These are phyloP conservation scores for Perca flavescens DNA, from an alignment of 2,113 vertebrate species.

Conservation along the genomic window DNA sequence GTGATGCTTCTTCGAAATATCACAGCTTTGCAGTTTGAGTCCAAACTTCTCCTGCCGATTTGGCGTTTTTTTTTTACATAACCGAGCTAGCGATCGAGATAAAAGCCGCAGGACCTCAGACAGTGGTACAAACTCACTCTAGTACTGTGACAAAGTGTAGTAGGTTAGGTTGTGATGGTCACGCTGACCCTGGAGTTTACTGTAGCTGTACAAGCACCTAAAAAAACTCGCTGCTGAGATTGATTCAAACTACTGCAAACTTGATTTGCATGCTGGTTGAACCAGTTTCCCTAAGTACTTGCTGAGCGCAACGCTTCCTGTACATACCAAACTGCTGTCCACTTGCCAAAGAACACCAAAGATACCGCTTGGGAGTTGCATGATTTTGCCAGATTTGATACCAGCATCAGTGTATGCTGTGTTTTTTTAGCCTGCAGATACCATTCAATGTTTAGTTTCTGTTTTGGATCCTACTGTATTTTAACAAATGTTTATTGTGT, in stretches of 20 bases:
- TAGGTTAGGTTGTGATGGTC: neutral
- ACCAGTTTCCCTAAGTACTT: neutral
- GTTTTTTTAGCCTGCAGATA: neutral
- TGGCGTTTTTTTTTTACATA: neutral
- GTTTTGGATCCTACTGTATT: no score
- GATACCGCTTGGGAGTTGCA: neutral
- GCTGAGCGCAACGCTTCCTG: neutral
- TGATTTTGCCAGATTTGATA: slow-evolving; percentile 1
- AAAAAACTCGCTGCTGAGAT: neutral
- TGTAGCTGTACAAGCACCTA: neutral
- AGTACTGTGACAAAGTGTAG: slow-evolving; percentile 1
- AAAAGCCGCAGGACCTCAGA: neutral
- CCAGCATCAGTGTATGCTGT: neutral
- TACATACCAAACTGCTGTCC: neutral
- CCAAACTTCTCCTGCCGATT: neutral
- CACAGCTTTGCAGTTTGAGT: no score
- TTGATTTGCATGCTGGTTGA: neutral
- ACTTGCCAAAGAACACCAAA: slow-evolving; percentile 5
- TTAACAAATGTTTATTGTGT: no score
- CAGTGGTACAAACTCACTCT: slow-evolving; percentile 1
- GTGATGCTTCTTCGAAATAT: neutral
- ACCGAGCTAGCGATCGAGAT: neutral
- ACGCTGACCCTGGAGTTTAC: neutral
- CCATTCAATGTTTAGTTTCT: no score
- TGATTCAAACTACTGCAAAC: neutral